Evolutionary conservation across 2,888 invertebrate genomes (phyloP).

Genomic region (Dasypolia templi): DNA sequence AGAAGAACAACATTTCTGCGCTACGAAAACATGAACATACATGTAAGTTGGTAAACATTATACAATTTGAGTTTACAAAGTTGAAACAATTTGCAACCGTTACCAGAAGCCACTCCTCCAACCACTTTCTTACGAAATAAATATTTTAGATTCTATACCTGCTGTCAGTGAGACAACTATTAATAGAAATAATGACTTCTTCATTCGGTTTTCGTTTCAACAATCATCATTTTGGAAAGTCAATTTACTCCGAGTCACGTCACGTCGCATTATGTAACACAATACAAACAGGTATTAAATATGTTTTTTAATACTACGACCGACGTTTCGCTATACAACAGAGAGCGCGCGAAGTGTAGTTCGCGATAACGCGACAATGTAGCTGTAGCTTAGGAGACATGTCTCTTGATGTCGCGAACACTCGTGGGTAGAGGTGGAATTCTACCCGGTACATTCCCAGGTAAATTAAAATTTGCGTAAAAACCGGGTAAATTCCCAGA

Average conservation of each 20-base stretch:
- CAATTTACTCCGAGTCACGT: conserved; percentile 9
- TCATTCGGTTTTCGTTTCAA: neutral
- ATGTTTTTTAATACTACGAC: neutral
- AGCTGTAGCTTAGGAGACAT: neutral
- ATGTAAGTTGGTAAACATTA: neutral
- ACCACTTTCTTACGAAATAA: neutral
- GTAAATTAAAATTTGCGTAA: no score
- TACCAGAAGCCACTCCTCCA: neutral
- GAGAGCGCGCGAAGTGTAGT: neutral
- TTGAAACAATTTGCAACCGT: neutral
- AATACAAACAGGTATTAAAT: neutral
- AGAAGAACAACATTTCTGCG: conserved; percentile 34
- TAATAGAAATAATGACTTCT: neutral
- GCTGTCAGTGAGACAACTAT: neutral
- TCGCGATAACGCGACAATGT: neutral
- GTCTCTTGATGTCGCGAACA: conserved; percentile 3
- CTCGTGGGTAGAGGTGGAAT: no score
- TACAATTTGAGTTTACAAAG: neutral
- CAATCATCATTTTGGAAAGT: neutral
- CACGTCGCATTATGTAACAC: neutral
- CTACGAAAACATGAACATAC: neutral
- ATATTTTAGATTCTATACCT: neutral
- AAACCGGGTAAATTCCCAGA: no score
- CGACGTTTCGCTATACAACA: neutral
- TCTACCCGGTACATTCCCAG: no score